Conservation (phyloP, 2,113 vertebrate species). For the Eptesicus fuscus region DNA sequence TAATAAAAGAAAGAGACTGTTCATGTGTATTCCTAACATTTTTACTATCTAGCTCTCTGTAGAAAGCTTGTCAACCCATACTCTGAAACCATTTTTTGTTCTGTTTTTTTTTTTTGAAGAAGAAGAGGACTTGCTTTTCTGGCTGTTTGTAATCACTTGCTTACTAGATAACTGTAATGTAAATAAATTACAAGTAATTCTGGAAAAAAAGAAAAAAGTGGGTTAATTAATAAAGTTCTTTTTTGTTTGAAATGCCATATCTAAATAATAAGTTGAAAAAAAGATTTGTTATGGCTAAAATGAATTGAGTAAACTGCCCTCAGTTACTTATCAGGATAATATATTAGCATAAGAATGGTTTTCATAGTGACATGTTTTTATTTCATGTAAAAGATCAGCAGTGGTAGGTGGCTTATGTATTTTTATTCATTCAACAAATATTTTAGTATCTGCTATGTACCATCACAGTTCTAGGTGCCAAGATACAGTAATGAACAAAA, state of each 20-base stretch:
- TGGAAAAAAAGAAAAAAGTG: not conserved
- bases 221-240: not conserved
- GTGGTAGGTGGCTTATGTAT: not conserved
- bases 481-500: not conserved
- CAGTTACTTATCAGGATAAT: not conserved
- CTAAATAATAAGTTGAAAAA: not conserved
- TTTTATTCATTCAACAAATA: not conserved
- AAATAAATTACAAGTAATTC: not conserved
- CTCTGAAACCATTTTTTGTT: not conserved
- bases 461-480: not conserved
- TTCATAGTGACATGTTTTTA: not conserved
- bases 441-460: not conserved
- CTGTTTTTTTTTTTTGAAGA: not conserved
- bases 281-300: not conserved
- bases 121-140: conserved; percentile 14
- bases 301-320: not conserved
- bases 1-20: not conserved
- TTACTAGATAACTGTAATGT: not conserved
- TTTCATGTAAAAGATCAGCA: not conserved
- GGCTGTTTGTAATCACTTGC: not conserved
- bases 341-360: not conserved
- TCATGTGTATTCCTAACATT: not conserved
- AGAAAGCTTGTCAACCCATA: not conserved
- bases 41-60: not conserved
- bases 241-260: not conserved